Evolutionary conservation across 2,888 invertebrate species (phyloP).

Genomic region (Parnassius glacialis): DNA sequence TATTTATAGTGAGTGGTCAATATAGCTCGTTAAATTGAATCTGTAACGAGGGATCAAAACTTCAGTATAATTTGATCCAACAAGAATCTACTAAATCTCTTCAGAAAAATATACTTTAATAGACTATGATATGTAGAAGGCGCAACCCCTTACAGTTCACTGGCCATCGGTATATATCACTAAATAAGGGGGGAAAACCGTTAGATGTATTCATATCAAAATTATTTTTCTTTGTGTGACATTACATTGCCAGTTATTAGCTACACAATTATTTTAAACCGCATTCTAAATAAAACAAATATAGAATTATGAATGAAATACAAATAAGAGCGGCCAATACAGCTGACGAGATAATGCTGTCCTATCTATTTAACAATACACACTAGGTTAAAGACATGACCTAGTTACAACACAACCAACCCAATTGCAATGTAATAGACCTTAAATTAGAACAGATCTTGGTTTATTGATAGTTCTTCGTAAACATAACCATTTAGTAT

Average conservation of each 20-base stretch:
- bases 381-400: slow-evolving; percentile 14
- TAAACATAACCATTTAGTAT: slow-evolving; percentile 15
- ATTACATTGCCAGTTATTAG: background rate
- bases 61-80: too few species aligned
- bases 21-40: too few species aligned
- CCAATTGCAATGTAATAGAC: slow-evolving; percentile 18
- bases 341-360: slow-evolving; percentile 17
- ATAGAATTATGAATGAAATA: slow-evolving; percentile 25
- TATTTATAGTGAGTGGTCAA: too few species aligned
- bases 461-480: background rate
- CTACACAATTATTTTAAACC: slow-evolving; percentile 9
- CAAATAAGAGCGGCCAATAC: slow-evolving; percentile 23
- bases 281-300: slow-evolving; percentile 17
- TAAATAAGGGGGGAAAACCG: too few species aligned
- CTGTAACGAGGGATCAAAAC: too few species aligned
- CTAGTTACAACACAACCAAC: background rate
- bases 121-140: too few species aligned
- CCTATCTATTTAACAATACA: slow-evolving; percentile 21
- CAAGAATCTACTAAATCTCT: too few species aligned
- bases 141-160: too few species aligned
- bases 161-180: too few species aligned
- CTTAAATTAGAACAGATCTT: slow-evolving; percentile 16
- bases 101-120: too few species aligned
- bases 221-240: too few species aligned
- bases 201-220: too few species aligned